These are phyloP conservation scores for Sorex araneus DNA, from an alignment of 2,113 vertebrate genomes.

Conservation along the genomic window DNA sequence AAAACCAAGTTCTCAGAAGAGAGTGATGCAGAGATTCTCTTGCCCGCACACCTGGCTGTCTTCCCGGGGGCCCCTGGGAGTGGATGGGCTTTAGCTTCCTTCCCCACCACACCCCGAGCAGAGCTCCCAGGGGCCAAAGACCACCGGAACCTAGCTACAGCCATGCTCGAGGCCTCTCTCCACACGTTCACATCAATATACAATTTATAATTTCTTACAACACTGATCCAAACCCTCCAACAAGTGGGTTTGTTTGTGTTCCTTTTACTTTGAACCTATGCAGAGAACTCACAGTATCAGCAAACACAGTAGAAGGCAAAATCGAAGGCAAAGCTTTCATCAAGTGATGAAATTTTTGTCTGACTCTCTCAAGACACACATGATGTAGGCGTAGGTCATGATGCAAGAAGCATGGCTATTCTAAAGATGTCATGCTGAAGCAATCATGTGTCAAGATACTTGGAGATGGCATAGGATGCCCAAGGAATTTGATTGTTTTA, in stretches of 20 bases:
- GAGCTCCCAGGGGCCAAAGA: too few relatives aligned
- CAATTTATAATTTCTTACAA: too few relatives aligned
- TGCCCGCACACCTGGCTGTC: too few relatives aligned
- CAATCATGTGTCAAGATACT: neutral
- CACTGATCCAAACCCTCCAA: neutral
- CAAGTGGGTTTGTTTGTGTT: neutral
- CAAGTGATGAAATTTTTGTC: neutral
- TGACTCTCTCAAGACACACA: neutral
- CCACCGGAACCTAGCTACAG: too few relatives aligned
- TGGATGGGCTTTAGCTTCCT: too few relatives aligned
- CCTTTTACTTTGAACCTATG: neutral
- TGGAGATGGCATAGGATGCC: neutral
- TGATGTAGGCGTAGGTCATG: neutral
- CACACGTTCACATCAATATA: neutral
- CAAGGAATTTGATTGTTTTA: neutral
- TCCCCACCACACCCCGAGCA: too few relatives aligned
- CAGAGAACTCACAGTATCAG: neutral
- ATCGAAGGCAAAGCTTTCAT: constrained; percentile 1
- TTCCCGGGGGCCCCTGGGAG: too few relatives aligned
- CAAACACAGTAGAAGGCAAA: neutral
- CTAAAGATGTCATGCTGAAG: neutral
- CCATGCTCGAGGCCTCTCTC: too few relatives aligned
- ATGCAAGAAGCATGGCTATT: neutral
- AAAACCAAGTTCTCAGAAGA: too few relatives aligned
- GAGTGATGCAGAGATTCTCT: too few relatives aligned